Conservation (phyloP, 2,888 invertebrate species). For the Plagiodera versicolora region DNA sequence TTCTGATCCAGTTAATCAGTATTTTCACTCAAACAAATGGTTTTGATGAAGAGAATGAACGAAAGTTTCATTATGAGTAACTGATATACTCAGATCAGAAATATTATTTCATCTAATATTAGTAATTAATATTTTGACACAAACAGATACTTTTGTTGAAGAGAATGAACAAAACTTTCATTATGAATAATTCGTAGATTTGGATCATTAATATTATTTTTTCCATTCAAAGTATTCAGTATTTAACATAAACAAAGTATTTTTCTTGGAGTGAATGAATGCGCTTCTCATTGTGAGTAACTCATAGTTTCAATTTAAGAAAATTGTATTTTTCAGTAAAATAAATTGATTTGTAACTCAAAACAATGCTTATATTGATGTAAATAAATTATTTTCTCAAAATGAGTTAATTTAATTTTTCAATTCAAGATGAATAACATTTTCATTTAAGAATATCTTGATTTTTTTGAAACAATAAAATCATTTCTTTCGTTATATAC, state of each 20-base stretch:
- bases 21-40: slow-evolving; percentile 5
- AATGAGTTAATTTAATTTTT: too few relatives aligned
- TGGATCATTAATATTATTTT: slow-evolving; percentile 3
- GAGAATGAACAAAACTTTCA: slow-evolving; percentile 5
- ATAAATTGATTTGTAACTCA: background rate
- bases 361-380: slow-evolving; percentile 1
- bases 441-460: too few relatives aligned
- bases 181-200: slow-evolving; percentile 3
- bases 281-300: background rate
- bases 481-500: too few relatives aligned
- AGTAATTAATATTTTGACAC: slow-evolving; percentile 2
- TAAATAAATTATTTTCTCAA: background rate
- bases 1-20: background rate
- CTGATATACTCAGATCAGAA: slow-evolving; percentile 1
- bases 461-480: too few relatives aligned
- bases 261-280: slow-evolving; percentile 2
- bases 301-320: background rate
- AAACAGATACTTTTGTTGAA: background rate
- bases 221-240: background rate
- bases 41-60: slow-evolving; percentile 4
- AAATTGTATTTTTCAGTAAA: background rate
- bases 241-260: slow-evolving; percentile 1
- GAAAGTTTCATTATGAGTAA: background rate
- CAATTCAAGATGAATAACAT: too few relatives aligned
- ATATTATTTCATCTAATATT: slow-evolving; percentile 3